Percentiles rank a stretch among this genome's conserved stretches.
Conservation (phyloP, 1,140 invertebrate species). For the Cardiocondyla obscurior region DNA sequence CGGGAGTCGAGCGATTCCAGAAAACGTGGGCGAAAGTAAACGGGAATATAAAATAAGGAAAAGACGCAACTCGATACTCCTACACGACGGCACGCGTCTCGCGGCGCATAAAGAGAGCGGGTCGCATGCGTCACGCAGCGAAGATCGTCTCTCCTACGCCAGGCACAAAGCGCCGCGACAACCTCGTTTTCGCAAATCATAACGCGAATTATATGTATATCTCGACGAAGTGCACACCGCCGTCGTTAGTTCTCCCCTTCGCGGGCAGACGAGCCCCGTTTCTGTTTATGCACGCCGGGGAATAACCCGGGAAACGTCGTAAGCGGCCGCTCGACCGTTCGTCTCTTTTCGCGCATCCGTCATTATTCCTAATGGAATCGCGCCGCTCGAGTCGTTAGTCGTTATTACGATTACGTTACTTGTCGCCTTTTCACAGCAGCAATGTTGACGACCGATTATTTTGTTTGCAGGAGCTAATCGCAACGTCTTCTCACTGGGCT, state of each 20-base stretch:
- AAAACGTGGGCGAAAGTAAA: background rate
- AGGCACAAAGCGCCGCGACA: constrained; percentile 49
- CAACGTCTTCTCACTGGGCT: background rate
- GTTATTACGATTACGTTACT: background rate
- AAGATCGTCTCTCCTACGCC: constrained; percentile 43
- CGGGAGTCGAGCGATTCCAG: background rate
- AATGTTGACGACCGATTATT: background rate
- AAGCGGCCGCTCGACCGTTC: background rate
- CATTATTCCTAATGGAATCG: constrained; percentile 31
- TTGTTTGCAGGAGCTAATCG: background rate
- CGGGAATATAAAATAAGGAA: constrained; percentile 30
- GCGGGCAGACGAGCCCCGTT: constrained; percentile 2
- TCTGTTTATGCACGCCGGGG: constrained; percentile 20
- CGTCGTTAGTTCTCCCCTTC: background rate
- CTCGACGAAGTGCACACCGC: constrained; percentile 15
- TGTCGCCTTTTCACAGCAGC: background rate
- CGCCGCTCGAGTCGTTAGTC: background rate
- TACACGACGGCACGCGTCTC: constrained; percentile 33
- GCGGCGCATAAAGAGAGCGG: constrained; percentile 15
- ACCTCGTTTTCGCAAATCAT: constrained; percentile 55
- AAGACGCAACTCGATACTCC: constrained; percentile 56
- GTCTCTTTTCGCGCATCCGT: background rate
- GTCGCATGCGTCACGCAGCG: constrained; percentile 44
- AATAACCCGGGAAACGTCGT: constrained; percentile 18
- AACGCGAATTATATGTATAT: constrained; percentile 50